Evolutionary conservation across 2,888 invertebrate genomes (phyloP).

Genomic region (Melanotus villosus): DNA sequence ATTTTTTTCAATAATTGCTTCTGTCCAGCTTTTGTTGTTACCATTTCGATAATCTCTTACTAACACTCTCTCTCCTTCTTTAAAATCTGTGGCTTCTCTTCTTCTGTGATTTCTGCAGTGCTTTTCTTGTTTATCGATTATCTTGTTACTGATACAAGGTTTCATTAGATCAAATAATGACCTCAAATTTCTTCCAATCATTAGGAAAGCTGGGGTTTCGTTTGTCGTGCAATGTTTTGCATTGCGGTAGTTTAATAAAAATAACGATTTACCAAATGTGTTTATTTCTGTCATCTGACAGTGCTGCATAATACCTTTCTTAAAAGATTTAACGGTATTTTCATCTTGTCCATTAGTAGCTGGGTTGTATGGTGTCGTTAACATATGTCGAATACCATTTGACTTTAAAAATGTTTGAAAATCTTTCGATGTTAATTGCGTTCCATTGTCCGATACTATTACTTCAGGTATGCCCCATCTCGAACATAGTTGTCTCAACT

Average conservation of each 20-base stretch:
- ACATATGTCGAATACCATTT: background rate
- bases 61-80: too few relatives aligned
- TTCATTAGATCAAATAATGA: background rate
- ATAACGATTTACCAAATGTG: background rate
- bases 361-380: too few relatives aligned
- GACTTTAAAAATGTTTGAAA: background rate
- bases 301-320: background rate
- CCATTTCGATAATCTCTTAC: too few relatives aligned
- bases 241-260: background rate
- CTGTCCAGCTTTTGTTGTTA: too few relatives aligned
- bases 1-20: too few relatives aligned
- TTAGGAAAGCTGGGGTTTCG: constrained; percentile 5
- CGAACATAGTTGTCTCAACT: constrained; percentile 41
- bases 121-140: too few relatives aligned
- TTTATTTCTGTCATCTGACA: background rate
- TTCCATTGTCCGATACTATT: constrained; percentile 48
- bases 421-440: background rate
- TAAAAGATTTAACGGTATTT: background rate
- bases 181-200: background rate
- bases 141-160: too few relatives aligned
- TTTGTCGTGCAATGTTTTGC: constrained; percentile 1
- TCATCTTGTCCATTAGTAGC: too few relatives aligned
- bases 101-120: too few relatives aligned
- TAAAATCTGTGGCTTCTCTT: too few relatives aligned
- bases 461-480: constrained; percentile 42